A percentile compares a stretch with the other conserved stretches of the same genome.
These are phyloP conservation scores for Cerceris ruficornis DNA, from an alignment of 2,888 invertebrate species.

Conservation along the genomic window DNA sequence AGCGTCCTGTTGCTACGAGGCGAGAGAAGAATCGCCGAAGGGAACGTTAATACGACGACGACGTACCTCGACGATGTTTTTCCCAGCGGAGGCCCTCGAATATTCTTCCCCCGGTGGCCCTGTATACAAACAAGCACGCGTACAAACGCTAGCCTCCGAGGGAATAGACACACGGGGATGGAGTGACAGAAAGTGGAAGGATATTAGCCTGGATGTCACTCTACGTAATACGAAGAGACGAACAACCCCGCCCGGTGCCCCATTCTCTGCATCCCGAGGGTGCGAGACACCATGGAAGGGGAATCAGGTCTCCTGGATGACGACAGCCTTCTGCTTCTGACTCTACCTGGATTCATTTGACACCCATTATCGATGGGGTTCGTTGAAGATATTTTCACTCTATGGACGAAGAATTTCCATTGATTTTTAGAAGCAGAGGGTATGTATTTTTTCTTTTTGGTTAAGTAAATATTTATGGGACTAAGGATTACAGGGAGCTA, in stretches of 20 bases:
- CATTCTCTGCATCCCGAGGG: constrained; percentile 53
- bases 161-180: constrained; percentile 64
- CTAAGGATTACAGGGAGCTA: too few relatives aligned
- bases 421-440: not conserved
- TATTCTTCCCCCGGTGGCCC: constrained; percentile 36
- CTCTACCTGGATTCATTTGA: constrained; percentile 51
- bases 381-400: constrained; percentile 21
- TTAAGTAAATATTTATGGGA: too few relatives aligned
- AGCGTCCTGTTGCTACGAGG: constrained; percentile 1
- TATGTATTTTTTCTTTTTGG: too few relatives aligned
- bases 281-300: constrained; percentile 53
- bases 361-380: constrained; percentile 46
- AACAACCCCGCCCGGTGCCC: constrained; percentile 37
- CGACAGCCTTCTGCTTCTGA: constrained; percentile 39
- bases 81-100: constrained; percentile 48
- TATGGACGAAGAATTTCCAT: not conserved
- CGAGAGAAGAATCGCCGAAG: constrained; percentile 25
- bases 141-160: constrained; percentile 40
- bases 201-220: constrained; percentile 77
- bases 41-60: constrained; percentile 27
- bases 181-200: constrained; percentile 76
- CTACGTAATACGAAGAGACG: constrained; percentile 66
- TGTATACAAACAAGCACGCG: constrained; percentile 37
- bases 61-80: constrained; percentile 58
- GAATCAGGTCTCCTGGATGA: constrained; percentile 43